phyloP scores from a whole-genome alignment of 2,888 invertebrate genomes.

The Ferrisia virgata region DNA sequence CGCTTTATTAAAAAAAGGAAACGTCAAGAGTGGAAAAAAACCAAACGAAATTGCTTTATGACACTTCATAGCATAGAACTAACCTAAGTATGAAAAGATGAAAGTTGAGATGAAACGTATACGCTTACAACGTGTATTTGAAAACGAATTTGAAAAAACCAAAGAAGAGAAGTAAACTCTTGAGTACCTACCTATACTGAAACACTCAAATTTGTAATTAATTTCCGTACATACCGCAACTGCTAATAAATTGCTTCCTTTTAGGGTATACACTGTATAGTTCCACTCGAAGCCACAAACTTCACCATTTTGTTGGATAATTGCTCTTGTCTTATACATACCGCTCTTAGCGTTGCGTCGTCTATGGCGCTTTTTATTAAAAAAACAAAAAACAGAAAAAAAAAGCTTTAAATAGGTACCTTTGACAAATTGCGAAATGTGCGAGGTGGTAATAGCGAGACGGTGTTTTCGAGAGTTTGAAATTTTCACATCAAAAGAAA shows the following conservation, averaged over 20 bases:
- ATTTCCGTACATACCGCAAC: background rate
- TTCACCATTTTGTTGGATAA: background rate
- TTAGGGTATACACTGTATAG: background rate
- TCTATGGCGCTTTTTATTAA: background rate
- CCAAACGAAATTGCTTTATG: background rate
- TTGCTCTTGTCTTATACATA: background rate
- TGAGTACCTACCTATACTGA: background rate
- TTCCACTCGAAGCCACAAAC: background rate
- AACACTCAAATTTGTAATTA: conserved; percentile 14
- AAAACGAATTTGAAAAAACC: background rate
- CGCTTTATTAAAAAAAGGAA: conserved; percentile 2
- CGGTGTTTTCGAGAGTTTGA: background rate
- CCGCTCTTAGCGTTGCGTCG: background rate
- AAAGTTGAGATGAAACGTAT: background rate
- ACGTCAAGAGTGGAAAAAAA: background rate
- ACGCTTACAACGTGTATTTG: background rate
- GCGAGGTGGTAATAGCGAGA: background rate
- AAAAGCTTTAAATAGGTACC: background rate
- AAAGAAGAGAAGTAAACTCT: background rate
- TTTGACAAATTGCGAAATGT: background rate
- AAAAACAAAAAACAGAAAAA: background rate
- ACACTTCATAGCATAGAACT: background rate
- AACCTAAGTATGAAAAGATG: background rate
- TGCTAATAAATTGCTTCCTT: background rate
- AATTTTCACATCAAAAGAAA: background rate